A percentile compares a stretch with the other conserved stretches of the same genome.
Conservation (phyloP, 2,888 invertebrate species). For the Cabera pusaria region DNA sequence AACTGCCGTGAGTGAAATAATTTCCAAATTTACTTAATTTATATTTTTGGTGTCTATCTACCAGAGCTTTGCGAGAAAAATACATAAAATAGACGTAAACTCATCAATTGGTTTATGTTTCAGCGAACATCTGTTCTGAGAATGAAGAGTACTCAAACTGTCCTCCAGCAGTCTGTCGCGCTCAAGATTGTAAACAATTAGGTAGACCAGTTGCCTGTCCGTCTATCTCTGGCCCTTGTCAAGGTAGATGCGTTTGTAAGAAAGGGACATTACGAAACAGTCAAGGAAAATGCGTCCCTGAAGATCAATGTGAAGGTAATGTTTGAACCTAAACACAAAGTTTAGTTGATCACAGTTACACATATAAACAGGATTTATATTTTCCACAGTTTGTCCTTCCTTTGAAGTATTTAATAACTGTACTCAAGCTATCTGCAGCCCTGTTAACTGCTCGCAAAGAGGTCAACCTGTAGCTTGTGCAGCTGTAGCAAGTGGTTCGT, state of each 20-base stretch:
- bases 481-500: slow-evolving; percentile 8
- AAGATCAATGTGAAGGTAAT: slow-evolving; percentile 12
- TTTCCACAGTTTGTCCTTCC: slow-evolving; percentile 4
- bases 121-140: slow-evolving; percentile 1
- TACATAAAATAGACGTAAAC: too few species aligned
- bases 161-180: slow-evolving; percentile 30
- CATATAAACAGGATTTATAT: too few species aligned
- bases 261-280: slow-evolving; percentile 9
- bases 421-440: slow-evolving; percentile 20
- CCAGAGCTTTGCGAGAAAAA: too few species aligned
- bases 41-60: background rate
- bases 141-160: slow-evolving; percentile 16
- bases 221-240: slow-evolving; percentile 7
- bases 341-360: too few species aligned
- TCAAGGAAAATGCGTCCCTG: slow-evolving; percentile 11
- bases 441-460: slow-evolving; percentile 33
- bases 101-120: too few species aligned
- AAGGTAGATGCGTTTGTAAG: slow-evolving; percentile 16
- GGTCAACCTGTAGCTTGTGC: slow-evolving; percentile 27
- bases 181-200: slow-evolving; percentile 32
- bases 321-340: too few species aligned
- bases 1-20: slow-evolving; percentile 25
- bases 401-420: slow-evolving; percentile 6
- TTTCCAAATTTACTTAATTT: too few species aligned
- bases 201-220: slow-evolving; percentile 27